A percentile compares a stretch with the other conserved stretches of the same genome.
Conservation (phyloP, 2,113 vertebrate genomes). For the Cnemophilus loriae region DNA sequence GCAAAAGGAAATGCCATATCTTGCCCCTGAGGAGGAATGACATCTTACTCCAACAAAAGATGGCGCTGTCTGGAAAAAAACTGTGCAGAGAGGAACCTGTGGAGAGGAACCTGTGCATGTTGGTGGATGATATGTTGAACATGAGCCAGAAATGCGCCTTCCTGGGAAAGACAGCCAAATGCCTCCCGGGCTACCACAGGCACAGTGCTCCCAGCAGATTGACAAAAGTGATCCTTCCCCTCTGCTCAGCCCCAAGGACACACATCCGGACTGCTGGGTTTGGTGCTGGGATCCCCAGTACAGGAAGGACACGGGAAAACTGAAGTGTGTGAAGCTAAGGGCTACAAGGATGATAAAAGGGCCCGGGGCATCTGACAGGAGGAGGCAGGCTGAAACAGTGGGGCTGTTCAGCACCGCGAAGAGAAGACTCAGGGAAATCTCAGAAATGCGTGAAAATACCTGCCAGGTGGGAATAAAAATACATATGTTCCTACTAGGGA, state of each 20-base stretch:
- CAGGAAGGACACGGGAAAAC: background rate
- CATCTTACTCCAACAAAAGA: background rate
- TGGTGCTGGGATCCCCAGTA: background rate
- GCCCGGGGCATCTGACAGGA: background rate
- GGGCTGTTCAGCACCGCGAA: background rate
- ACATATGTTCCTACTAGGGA: rapidly evolving
- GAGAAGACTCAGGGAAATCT: background rate
- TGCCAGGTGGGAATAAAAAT: background rate
- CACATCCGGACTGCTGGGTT: background rate
- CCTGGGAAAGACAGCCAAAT: background rate
- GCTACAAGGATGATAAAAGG: background rate
- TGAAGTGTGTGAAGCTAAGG: background rate
- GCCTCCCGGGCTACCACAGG: background rate
- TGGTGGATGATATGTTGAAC: background rate
- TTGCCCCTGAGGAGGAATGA: background rate
- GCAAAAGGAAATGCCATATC: background rate
- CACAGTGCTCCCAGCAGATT: background rate
- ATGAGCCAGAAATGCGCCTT: background rate
- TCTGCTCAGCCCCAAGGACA: background rate
- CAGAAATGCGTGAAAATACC: background rate
- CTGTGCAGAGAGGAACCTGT: background rate
- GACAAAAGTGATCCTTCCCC: background rate
- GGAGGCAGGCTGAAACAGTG: background rate
- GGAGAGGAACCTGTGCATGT: rapidly evolving
- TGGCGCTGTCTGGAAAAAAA: background rate